phyloP scores from a whole-genome alignment of 2,113 vertebrate species.

The Pelvicachromis taeniatus region DNA sequence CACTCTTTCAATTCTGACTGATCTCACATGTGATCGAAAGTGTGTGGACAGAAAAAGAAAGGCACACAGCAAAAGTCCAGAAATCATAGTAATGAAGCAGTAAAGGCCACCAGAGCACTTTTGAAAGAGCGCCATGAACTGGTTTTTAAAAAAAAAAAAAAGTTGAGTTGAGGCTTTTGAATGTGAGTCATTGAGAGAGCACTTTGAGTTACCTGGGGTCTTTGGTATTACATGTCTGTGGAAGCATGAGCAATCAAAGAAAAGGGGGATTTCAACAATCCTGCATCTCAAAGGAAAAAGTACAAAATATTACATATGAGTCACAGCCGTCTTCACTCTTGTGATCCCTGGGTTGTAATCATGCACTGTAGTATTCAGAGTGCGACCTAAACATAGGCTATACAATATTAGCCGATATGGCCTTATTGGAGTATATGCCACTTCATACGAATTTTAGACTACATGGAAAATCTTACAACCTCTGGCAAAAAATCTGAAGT shows the following conservation, averaged over 20 bases:
- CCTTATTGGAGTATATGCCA: not conserved
- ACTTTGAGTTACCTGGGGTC: not conserved
- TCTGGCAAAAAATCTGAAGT: not conserved
- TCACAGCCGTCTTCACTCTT: not conserved
- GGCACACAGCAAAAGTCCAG: too few species aligned
- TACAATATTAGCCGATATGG: not conserved
- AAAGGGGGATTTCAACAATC: not conserved
- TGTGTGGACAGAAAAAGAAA: not conserved
- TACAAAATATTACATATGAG: not conserved
- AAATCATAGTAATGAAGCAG: not conserved
- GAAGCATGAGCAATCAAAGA: not conserved
- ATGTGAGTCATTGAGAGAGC: not conserved
- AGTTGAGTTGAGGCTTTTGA: not conserved
- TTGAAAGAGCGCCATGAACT: not conserved
- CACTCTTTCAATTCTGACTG: not conserved
- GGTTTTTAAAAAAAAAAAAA: not conserved
- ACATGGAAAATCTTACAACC: not conserved
- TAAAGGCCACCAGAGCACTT: not conserved
- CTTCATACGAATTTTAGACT: not conserved
- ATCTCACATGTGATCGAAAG: not conserved
- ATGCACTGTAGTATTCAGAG: not conserved
- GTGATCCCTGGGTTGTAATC: not conserved
- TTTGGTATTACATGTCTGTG: not conserved
- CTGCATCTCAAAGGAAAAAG: not conserved
- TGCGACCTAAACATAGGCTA: rapidly evolving